Evolutionary conservation across 2,113 vertebrate species (phyloP), one percentile per base, ranked within the genome.

Genomic region (Epinephelus moara): DNA sequence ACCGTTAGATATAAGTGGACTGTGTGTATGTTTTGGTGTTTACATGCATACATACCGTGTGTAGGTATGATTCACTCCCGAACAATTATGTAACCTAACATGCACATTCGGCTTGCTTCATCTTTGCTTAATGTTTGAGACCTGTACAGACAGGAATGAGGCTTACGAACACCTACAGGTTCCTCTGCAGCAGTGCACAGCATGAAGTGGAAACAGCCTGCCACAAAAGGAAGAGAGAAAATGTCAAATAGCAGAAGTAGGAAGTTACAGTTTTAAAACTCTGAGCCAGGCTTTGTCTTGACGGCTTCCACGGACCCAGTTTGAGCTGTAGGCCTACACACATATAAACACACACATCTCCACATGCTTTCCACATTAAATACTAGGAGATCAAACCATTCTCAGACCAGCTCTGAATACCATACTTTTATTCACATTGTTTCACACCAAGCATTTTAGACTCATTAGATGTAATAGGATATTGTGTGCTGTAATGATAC

Each of bases 181-280:
- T 82, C 50, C 56, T 78, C 78, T 87, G n/a, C 74, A 53, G 27
- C 14, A 1, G 18, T 53, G 49, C 76, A 66, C 64, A 77, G 71
- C 72, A 47, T 40, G 74, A 78, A 75, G 52, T 72, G 76, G 88
- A 92, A 92, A 57, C 80, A 85, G 56, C 50, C 49, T 30, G 70
- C 66, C 63, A 69, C 56, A 85, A 85, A 84, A 53, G 84, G 87
- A 93, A 93, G 80, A 90, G 82, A 91, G 77, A 85, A 82, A 87
- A 87, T 75, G 76, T 88, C 85, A 85, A 89, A 93, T 77, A 93
- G 88, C 56, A 79, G 88, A 88, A 91, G 87, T 85, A 67, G 23
- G 81, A 92, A 89, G 82, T 75, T 59, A 76, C 75, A 62, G 42
- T 72, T 68, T 62, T 77, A 62, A 89, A 84, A 76, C 21, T 25